Evolutionary conservation across 2,797 vertebrate species (phyloP).

Genomic region (Sitta carolinensis): DNA sequence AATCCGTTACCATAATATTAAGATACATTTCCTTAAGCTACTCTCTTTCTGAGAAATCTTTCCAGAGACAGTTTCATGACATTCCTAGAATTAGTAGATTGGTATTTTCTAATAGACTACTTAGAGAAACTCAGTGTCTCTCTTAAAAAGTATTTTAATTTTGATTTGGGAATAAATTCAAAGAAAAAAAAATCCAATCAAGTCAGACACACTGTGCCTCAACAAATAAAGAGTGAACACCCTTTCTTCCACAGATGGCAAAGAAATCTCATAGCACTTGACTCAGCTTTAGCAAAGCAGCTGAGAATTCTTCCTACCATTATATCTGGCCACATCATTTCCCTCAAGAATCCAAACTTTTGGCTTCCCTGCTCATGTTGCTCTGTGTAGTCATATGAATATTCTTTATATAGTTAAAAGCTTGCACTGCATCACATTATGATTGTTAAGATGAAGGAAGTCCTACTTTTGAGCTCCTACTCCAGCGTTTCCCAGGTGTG

Average conservation of each 20-base stretch:
- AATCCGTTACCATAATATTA: slow-evolving; percentile 17
- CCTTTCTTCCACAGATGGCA: neutral
- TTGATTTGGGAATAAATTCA: slow-evolving; percentile 21
- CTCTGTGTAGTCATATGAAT: slow-evolving; percentile 56
- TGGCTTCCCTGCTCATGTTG: slow-evolving; percentile 42
- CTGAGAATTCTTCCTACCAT: neutral
- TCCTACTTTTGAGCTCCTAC: slow-evolving; percentile 54
- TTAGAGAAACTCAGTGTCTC: neutral
- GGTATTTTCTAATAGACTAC: neutral
- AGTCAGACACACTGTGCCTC: neutral
- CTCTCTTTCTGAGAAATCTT: slow-evolving; percentile 53
- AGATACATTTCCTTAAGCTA: slow-evolving; percentile 61
- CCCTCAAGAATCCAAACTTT: neutral
- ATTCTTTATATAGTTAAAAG: slow-evolving; percentile 70
- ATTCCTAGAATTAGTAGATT: slow-evolving; percentile 21
- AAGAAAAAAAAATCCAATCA: neutral
- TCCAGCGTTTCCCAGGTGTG: slow-evolving; percentile 49
- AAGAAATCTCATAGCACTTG: slow-evolving; percentile 17
- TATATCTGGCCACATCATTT: neutral
- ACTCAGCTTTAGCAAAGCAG: slow-evolving; percentile 17
- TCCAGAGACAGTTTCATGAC: slow-evolving; percentile 37
- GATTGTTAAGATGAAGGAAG: slow-evolving; percentile 51
- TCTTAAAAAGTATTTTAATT: slow-evolving; percentile 18
- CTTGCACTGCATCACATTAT: slow-evolving; percentile 52
- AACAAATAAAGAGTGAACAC: neutral